Percentiles rank a stretch among this genome's conserved stretches.
Evolutionary conservation across 2,888 invertebrate genomes (phyloP).

Genomic region (Macaria liturata): DNA sequence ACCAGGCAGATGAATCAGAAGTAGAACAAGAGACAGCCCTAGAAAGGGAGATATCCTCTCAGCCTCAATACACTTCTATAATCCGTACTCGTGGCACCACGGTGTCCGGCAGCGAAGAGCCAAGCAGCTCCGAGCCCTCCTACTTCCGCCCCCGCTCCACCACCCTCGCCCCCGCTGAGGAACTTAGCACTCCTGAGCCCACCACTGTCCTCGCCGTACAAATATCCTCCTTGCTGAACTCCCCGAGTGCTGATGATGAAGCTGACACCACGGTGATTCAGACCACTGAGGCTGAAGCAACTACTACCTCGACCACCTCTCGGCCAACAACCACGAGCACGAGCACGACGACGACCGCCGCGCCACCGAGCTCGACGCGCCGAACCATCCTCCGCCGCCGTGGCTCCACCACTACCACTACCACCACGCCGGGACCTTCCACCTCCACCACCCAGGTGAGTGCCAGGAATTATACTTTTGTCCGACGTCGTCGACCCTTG

Average conservation of each 20-base stretch:
- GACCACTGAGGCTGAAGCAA: constrained; percentile 48
- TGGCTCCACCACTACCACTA: constrained; percentile 54
- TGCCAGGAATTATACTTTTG: constrained; percentile 77
- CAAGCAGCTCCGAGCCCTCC: constrained; percentile 53
- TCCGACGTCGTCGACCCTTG: constrained; percentile 69
- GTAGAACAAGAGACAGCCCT: constrained; percentile 63
- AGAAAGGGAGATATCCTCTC: constrained; percentile 72
- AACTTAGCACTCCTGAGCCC: constrained; percentile 57
- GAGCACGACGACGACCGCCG: constrained; percentile 44
- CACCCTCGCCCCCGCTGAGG: constrained; percentile 49
- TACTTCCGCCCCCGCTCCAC: constrained; percentile 56
- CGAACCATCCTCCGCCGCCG: constrained; percentile 55
- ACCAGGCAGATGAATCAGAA: constrained; percentile 54
- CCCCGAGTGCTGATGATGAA: constrained; percentile 52
- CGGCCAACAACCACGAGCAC: constrained; percentile 45
- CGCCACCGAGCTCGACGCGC: constrained; percentile 42
- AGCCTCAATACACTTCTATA: constrained; percentile 71
- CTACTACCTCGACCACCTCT: constrained; percentile 51
- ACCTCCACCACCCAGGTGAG: constrained; percentile 79
- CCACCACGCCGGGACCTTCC: constrained; percentile 50
- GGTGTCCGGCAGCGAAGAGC: constrained; percentile 45
- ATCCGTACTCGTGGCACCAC: constrained; percentile 65
- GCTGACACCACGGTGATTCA: constrained; percentile 48
- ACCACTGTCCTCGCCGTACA: constrained; percentile 73
- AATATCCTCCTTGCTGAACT: constrained; percentile 73